Evolutionary conservation across 2,888 invertebrate genomes (phyloP).

Genomic region (Arctia plantaginis): DNA sequence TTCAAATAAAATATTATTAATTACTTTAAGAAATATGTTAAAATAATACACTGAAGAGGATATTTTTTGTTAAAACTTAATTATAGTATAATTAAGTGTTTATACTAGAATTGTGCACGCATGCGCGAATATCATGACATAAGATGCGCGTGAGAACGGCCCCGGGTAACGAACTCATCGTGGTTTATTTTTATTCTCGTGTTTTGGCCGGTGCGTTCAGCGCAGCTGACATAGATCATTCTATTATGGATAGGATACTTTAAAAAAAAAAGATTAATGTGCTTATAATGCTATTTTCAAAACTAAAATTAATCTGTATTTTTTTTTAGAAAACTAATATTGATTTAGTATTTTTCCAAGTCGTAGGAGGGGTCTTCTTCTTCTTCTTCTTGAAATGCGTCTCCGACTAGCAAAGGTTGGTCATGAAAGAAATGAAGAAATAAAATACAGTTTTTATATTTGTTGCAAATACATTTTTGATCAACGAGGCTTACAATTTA

Average conservation of each 20-base stretch:
- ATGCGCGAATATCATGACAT: conserved; percentile 64
- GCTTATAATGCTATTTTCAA: not conserved
- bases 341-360: not conserved
- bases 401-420: too few species aligned
- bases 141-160: conserved; percentile 71
- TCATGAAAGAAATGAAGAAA: too few species aligned
- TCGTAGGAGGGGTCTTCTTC: too few species aligned
- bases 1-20: conserved; percentile 12
- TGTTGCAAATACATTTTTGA: not conserved
- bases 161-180: conserved; percentile 76
- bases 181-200: conserved; percentile 71
- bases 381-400: too few species aligned
- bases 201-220: conserved; percentile 66
- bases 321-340: not conserved
- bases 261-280: not conserved
- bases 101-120: conserved; percentile 47
- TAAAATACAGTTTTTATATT: not conserved
- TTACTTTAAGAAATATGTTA: conserved; percentile 3
- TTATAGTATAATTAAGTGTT: conserved; percentile 26
- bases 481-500: not conserved
- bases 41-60: conserved; percentile 1
- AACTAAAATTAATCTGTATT: not conserved
- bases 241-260: conserved; percentile 29
- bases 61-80: conserved; percentile 10
- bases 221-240: conserved; percentile 33